Evolutionary conservation across 1,140 invertebrate genomes (phyloP).

Genomic region (Brachionus angularis): DNA sequence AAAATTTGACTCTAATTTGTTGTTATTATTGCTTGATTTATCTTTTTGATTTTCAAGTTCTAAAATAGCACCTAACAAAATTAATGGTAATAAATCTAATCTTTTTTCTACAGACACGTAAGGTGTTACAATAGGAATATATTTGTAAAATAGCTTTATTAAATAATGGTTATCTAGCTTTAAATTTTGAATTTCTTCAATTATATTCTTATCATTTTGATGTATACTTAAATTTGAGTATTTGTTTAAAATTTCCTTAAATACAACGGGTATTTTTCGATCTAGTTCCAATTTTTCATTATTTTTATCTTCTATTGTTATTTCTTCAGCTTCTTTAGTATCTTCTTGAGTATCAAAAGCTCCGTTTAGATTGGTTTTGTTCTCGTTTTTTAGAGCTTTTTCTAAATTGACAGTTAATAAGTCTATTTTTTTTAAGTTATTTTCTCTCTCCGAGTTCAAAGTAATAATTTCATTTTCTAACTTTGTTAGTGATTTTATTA

Average conservation of each 20-base stretch:
- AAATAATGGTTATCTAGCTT: background rate
- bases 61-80: slow-evolving; percentile 66
- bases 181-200: slow-evolving; percentile 8
- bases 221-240: background rate
- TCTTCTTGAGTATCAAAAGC: no score
- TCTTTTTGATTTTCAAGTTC: slow-evolving; percentile 64
- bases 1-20: slow-evolving; percentile 59
- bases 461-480: slow-evolving; percentile 35
- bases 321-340: no score
- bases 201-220: background rate
- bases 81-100: slow-evolving; percentile 65
- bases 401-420: slow-evolving; percentile 25
- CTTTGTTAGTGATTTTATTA: slow-evolving; percentile 31
- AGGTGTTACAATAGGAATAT: slow-evolving; percentile 5
- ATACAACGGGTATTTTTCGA: slow-evolving; percentile 25
- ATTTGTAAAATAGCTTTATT: background rate
- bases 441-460: background rate
- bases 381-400: slow-evolving; percentile 9
- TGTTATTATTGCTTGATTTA: slow-evolving; percentile 60
- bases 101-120: background rate
- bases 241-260: slow-evolving; percentile 5
- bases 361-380: background rate
- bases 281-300: background rate
- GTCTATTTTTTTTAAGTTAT: slow-evolving; percentile 39
- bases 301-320: no score